Percentiles rank a stretch among this genome's conserved stretches.
phyloP scores from a whole-genome alignment of 2,888 invertebrate species.

The Nemapogon koenigi region DNA sequence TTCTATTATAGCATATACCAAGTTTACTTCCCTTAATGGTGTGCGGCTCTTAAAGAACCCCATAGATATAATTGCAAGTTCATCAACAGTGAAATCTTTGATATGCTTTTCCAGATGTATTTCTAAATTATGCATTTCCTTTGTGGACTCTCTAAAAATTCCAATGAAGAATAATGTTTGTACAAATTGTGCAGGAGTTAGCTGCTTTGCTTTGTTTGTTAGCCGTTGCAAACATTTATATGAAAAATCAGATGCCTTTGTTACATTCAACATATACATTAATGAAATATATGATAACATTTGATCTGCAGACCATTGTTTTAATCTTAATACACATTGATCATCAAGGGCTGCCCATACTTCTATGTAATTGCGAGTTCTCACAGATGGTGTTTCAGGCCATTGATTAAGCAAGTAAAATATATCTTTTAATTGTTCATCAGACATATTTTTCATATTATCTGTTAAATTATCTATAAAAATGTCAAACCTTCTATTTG shows the following conservation, averaged over 20 bases:
- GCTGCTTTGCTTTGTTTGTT: conserved; percentile 58
- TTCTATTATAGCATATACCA: conserved; percentile 57
- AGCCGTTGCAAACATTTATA: conserved; percentile 59
- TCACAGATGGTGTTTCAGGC: conserved; percentile 55
- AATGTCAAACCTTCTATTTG: conserved; percentile 39
- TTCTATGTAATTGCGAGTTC: conserved; percentile 66
- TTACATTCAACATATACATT: conserved; percentile 68
- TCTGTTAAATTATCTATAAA: conserved; percentile 52
- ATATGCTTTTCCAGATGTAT: conserved; percentile 54
- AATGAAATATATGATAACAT: conserved; percentile 66
- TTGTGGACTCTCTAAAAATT: conserved; percentile 56
- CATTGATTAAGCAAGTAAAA: conserved; percentile 57
- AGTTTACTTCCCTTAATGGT: conserved; percentile 54
- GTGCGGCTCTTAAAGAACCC: conserved; percentile 81
- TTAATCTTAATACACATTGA: conserved; percentile 58
- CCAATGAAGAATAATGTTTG: conserved; percentile 73
- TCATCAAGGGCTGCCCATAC: conserved; percentile 74
- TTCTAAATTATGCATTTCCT: conserved; percentile 73
- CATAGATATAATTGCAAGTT: conserved; percentile 75
- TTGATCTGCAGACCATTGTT: conserved; percentile 57
- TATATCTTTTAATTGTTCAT: conserved; percentile 61
- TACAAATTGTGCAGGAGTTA: conserved; percentile 69
- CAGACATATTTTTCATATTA: conserved; percentile 57
- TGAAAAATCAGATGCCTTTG: conserved; percentile 62
- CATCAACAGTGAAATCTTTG: conserved; percentile 65